Conservation (phyloP, 2,888 invertebrate genomes). For the Tortrix viridana region DNA sequence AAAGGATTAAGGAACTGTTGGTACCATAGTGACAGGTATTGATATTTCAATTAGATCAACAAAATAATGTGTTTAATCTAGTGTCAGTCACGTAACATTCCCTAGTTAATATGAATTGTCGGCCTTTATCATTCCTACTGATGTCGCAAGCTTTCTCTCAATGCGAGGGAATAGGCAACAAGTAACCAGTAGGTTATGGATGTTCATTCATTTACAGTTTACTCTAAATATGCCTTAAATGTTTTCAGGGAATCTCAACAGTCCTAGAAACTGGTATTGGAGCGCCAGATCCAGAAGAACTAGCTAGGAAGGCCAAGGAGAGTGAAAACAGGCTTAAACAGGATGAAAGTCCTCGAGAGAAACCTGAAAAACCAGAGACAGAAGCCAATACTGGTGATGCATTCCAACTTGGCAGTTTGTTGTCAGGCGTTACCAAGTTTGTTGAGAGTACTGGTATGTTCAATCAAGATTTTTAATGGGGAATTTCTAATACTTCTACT, state of each 20-base stretch:
- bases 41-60: no score
- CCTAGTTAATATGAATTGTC: no score
- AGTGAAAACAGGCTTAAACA: slow-evolving; percentile 48
- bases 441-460: slow-evolving; percentile 86
- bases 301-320: slow-evolving; percentile 81
- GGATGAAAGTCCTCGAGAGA: slow-evolving; percentile 44
- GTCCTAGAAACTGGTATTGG: slow-evolving; percentile 93
- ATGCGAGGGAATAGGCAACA: no score
- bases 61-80: no score
- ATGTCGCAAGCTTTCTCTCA: no score
- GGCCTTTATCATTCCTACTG: no score
- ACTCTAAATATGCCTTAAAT: neutral
- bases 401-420: slow-evolving; percentile 85
- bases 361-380: slow-evolving; percentile 37
- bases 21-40: no score
- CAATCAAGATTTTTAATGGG: neutral
- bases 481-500: neutral
- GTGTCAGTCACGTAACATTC: no score
- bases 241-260: slow-evolving; percentile 88
- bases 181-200: no score
- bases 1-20: no score
- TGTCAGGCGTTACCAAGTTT: slow-evolving; percentile 88
- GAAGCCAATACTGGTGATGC: slow-evolving; percentile 53
- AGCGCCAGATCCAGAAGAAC: slow-evolving; percentile 91
- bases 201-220: neutral